Evolutionary conservation across 2,797 vertebrate species (phyloP).

Genomic region (Neostethus bicornis): DNA sequence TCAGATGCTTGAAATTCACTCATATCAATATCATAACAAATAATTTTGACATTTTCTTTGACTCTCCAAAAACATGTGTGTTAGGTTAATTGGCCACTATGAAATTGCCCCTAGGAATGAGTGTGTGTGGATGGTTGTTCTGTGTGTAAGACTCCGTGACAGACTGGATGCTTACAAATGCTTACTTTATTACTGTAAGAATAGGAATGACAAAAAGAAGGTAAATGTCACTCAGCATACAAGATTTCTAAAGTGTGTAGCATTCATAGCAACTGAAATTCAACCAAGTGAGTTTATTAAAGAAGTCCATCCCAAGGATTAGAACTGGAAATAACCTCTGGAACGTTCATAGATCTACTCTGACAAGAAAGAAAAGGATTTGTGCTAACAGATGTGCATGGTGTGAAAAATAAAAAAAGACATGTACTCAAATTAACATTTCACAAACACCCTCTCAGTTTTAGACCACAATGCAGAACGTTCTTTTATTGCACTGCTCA

Average conservation of each 20-base stretch:
- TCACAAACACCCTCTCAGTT: slow-evolving; percentile 16
- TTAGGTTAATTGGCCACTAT: too few species aligned
- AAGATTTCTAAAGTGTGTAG: not conserved
- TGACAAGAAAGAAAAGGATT: slow-evolving; percentile 22
- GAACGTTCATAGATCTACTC: slow-evolving; percentile 41
- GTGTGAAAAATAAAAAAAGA: slow-evolving; percentile 19
- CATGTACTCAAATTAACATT: slow-evolving; percentile 10
- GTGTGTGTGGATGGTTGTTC: too few species aligned
- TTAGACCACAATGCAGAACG: slow-evolving; percentile 3
- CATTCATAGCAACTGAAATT: not conserved
- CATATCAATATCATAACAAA: too few species aligned
- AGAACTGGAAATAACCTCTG: slow-evolving; percentile 17
- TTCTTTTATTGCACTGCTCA: slow-evolving; percentile 29
- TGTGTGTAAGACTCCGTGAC: too few species aligned
- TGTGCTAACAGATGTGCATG: slow-evolving; percentile 21
- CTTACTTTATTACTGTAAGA: slow-evolving; percentile 10
- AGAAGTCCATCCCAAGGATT: slow-evolving; percentile 3
- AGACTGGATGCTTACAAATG: slow-evolving; percentile 2
- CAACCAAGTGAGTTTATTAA: not conserved
- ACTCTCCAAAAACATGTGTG: too few species aligned
- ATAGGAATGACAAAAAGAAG: slow-evolving; percentile 2
- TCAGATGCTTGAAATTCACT: too few species aligned
- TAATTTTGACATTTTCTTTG: too few species aligned
- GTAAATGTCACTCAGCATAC: not conserved
- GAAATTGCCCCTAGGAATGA: too few species aligned